Evolutionary conservation across 2,888 invertebrate species (phyloP).

Genomic region (Scrobipalpa atriplicella): DNA sequence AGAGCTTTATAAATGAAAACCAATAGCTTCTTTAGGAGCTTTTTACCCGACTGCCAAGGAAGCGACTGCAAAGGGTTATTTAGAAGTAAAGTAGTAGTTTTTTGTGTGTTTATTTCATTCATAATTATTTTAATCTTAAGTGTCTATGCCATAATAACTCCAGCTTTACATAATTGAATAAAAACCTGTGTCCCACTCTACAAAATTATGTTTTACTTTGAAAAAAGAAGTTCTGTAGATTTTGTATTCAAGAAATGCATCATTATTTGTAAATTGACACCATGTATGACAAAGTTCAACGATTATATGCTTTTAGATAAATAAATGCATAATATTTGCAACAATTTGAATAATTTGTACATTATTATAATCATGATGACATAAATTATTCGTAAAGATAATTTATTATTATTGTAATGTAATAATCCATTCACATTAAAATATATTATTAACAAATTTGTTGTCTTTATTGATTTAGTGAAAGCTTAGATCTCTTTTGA

Average conservation of each 20-base stretch:
- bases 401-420: slow-evolving; percentile 29
- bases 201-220: background rate
- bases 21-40: too few species aligned
- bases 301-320: slow-evolving; percentile 27
- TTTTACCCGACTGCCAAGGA: too few species aligned
- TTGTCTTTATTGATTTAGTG: too few species aligned
- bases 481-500: too few species aligned
- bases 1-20: background rate
- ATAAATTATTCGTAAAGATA: slow-evolving; percentile 25
- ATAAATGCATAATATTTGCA: slow-evolving; percentile 31
- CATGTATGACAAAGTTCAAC: background rate
- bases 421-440: background rate
- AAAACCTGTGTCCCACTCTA: background rate
- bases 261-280: background rate
- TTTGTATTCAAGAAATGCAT: slow-evolving; percentile 7
- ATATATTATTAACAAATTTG: too few species aligned
- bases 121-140: background rate
- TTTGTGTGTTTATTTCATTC: background rate
- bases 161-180: background rate
- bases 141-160: background rate
- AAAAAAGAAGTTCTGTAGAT: background rate
- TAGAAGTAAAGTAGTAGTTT: too few species aligned
- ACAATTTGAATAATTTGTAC: slow-evolving; percentile 32
- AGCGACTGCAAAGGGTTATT: too few species aligned
- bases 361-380: slow-evolving; percentile 27